Conservation (phyloP, 2,113 vertebrate genomes). For the Serinus canaria region DNA sequence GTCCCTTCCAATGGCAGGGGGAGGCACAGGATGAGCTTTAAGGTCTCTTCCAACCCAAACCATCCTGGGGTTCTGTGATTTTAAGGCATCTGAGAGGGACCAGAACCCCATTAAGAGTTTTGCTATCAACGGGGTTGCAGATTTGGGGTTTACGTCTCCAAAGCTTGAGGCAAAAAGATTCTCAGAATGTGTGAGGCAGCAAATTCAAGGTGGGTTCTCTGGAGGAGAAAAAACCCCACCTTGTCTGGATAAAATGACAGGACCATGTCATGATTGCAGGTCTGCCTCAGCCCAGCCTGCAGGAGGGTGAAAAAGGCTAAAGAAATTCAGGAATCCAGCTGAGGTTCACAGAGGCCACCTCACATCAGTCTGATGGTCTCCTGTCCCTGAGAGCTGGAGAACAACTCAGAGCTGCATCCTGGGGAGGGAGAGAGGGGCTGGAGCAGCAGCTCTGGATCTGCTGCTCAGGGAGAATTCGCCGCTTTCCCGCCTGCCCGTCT, state of each 20-base stretch:
- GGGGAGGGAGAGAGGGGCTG: background rate
- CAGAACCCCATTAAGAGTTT: background rate
- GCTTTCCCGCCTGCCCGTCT: background rate
- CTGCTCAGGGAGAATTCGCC: background rate
- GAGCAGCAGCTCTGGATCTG: background rate
- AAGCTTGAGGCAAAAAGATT: background rate
- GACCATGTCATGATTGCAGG: accelerated
- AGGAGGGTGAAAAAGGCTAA: background rate
- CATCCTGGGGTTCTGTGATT: background rate
- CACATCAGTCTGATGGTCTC: accelerated
- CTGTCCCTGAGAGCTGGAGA: background rate
- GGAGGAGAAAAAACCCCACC: background rate
- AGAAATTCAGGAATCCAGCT: background rate
- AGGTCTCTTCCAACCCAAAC: background rate
- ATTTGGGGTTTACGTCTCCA: background rate
- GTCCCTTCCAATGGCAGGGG: background rate
- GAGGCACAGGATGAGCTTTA: background rate
- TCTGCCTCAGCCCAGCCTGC: background rate
- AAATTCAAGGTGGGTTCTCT: background rate
- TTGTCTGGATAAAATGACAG: background rate
- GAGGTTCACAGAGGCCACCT: background rate
- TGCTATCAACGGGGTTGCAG: background rate
- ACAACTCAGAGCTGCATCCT: background rate
- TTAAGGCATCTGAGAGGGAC: background rate
- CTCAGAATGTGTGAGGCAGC: background rate